Conservation (phyloP, 2,888 invertebrate species). For the Timema podura region DNA sequence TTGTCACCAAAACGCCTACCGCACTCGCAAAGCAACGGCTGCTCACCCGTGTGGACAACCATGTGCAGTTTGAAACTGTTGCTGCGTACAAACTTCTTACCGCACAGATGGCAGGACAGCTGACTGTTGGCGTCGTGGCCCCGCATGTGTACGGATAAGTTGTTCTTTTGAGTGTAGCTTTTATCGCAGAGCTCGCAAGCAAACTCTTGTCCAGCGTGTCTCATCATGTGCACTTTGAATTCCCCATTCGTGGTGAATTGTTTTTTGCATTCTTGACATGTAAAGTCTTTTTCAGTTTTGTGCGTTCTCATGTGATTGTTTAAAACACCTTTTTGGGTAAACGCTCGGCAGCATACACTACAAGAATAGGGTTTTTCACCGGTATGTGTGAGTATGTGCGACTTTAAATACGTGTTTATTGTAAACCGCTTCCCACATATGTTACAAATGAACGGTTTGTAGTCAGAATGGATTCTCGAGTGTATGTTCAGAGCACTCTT, state of each 20-base stretch:
- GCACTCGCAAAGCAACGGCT: conserved; percentile 20
- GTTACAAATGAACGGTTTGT: conserved; percentile 8
- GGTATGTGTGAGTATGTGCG: conserved; percentile 5
- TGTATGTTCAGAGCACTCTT: conserved; percentile 11
- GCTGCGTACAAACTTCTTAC: neutral
- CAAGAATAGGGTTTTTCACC: conserved; percentile 2
- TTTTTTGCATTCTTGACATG: neutral
- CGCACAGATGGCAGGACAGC: conserved; percentile 5
- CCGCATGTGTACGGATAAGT: too few relatives aligned
- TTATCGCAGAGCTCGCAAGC: too few relatives aligned
- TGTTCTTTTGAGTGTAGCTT: too few relatives aligned
- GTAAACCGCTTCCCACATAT: conserved; percentile 11
- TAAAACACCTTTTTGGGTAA: conserved; percentile 6
- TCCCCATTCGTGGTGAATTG: neutral
- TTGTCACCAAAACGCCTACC: conserved; percentile 18
- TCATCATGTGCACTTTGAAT: neutral
- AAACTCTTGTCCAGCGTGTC: neutral
- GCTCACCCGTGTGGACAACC: conserved; percentile 19
- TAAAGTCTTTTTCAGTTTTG: neutral
- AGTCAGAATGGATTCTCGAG: conserved; percentile 4
- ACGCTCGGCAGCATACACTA: conserved; percentile 4
- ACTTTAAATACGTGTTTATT: conserved; percentile 7
- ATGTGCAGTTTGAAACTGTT: conserved; percentile 13
- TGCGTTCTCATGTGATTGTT: conserved; percentile 12
- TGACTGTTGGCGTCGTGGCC: too few relatives aligned